These are phyloP conservation scores for Phengaris arion DNA, from an alignment of 2,888 invertebrate species.

Conservation along the genomic window DNA sequence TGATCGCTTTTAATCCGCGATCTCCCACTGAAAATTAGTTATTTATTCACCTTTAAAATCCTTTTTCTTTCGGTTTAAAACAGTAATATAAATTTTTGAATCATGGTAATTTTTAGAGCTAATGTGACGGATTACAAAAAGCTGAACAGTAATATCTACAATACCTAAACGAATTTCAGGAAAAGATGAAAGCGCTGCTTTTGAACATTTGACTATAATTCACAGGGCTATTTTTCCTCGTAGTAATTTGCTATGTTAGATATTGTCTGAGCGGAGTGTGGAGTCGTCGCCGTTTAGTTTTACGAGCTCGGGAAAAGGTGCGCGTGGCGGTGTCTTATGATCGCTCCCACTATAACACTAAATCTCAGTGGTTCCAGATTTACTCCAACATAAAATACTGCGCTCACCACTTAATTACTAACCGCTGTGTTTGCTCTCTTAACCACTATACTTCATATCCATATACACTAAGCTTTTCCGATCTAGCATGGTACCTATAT, in stretches of 20 bases:
- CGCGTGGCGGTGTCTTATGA: constrained; percentile 39
- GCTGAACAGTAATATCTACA: neutral
- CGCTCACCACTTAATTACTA: constrained; percentile 67
- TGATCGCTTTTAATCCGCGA: neutral
- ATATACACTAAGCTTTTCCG: neutral
- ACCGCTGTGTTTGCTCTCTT: constrained; percentile 63
- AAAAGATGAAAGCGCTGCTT: constrained; percentile 3
- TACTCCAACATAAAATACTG: constrained; percentile 52
- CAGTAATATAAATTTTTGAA: neutral
- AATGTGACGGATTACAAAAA: neutral
- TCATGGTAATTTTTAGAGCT: neutral
- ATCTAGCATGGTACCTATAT: neutral
- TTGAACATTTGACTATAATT: neutral
- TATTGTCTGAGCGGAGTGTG: constrained; percentile 13
- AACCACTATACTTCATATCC: constrained; percentile 42
- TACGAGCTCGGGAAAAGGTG: constrained; percentile 21
- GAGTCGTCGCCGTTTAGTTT: constrained; percentile 10
- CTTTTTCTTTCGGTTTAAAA: neutral
- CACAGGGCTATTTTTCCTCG: constrained; percentile 4
- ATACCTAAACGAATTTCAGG: neutral
- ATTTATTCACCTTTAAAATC: neutral
- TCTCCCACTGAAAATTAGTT: constrained; percentile 3
- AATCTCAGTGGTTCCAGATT: constrained; percentile 71
- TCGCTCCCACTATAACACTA: constrained; percentile 69
- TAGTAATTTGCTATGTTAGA: constrained; percentile 4